These are phyloP conservation scores for Cardiocondyla obscurior DNA, from an alignment of 1,140 invertebrate species.

Conservation along the genomic window DNA sequence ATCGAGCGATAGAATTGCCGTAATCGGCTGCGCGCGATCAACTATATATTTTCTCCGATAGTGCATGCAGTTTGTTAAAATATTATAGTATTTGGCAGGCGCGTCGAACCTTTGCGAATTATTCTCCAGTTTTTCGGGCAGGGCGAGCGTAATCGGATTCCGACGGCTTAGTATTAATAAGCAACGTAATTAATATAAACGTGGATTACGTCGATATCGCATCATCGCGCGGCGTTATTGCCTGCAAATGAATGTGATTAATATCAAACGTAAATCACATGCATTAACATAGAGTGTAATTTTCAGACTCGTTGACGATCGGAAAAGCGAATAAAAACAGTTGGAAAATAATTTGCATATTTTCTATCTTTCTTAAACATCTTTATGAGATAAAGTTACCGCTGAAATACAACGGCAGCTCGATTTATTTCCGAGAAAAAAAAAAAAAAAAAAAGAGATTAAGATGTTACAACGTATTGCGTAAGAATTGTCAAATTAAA, in stretches of 20 bases:
- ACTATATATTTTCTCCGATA: conserved; percentile 17
- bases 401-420: neutral
- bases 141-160: conserved; percentile 26
- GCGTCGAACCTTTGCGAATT: conserved; percentile 26
- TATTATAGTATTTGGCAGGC: neutral
- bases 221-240: conserved; percentile 43
- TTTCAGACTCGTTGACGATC: conserved; percentile 10
- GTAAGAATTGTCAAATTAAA: neutral
- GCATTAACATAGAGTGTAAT: conserved; percentile 2
- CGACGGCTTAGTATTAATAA: conserved; percentile 42
- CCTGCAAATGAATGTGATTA: conserved; percentile 52
- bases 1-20: conserved; percentile 37
- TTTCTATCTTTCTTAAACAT: too few relatives aligned
- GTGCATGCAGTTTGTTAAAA: conserved; percentile 15
- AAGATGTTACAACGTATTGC: neutral
- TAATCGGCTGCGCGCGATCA: conserved; percentile 46
- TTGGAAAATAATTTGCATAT: neutral
- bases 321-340: neutral
- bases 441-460: neutral
- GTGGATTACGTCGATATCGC: conserved; percentile 36
- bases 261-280: conserved; percentile 37
- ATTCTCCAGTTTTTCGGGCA: conserved; percentile 7
- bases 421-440: neutral
- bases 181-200: conserved; percentile 54
- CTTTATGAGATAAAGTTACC: neutral